Conservation (phyloP, 2,113 vertebrate species). For the Isichthys henryi region DNA sequence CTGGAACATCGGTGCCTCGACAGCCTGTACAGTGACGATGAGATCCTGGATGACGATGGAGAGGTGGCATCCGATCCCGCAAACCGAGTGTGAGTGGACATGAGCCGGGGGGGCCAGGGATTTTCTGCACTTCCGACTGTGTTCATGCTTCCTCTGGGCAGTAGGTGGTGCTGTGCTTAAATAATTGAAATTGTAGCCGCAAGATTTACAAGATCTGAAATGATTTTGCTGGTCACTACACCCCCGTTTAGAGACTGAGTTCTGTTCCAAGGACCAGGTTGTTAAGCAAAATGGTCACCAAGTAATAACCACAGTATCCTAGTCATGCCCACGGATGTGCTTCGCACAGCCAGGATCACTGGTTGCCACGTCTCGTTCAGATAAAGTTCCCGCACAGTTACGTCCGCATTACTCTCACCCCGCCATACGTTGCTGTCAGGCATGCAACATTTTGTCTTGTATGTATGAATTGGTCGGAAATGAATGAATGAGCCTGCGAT, state of each 20-base stretch:
- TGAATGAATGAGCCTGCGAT: not conserved
- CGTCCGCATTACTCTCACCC: not conserved
- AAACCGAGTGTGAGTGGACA: slow-evolving; percentile 36
- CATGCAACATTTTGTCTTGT: not conserved
- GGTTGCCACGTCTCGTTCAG: not conserved
- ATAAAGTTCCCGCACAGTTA: not conserved
- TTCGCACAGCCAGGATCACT: not conserved
- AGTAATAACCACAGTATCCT: not conserved
- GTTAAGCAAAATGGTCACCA: not conserved
- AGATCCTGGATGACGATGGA: slow-evolving; percentile 48
- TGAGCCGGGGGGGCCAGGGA: not conserved
- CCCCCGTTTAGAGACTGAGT: not conserved
- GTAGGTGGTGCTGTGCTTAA: not conserved
- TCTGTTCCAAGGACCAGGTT: not conserved
- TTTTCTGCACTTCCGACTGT: not conserved
- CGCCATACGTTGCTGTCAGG: not conserved
- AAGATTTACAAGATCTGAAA: not conserved
- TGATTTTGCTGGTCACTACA: not conserved
- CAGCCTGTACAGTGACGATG: slow-evolving; percentile 61
- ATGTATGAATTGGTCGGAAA: not conserved
- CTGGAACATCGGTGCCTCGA: slow-evolving; percentile 14
- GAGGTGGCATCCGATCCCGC: slow-evolving; percentile 16
- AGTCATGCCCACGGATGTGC: not conserved
- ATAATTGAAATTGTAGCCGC: not conserved
- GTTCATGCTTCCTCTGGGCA: not conserved